Evolutionary conservation across 1,140 invertebrate genomes (phyloP).

Genomic region (Zaprionus davidi): DNA sequence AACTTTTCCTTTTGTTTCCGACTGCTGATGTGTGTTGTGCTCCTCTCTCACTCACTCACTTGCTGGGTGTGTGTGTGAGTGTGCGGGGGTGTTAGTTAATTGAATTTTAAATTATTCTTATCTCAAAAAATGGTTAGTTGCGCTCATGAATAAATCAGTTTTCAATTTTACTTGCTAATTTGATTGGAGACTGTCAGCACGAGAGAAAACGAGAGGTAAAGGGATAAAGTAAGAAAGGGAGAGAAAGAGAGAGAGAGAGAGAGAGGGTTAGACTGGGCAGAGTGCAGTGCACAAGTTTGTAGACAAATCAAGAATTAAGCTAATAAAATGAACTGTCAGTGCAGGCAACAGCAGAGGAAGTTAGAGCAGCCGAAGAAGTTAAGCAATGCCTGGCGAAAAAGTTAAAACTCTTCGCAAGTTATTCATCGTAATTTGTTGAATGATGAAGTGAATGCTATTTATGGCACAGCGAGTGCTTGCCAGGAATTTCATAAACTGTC

Average conservation of each 20-base stretch:
- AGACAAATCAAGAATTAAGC: constrained; percentile 54
- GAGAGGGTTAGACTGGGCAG: constrained; percentile 1
- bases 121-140: constrained; percentile 69
- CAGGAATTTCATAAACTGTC: constrained; percentile 28
- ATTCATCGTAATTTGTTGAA: constrained; percentile 44
- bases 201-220: not conserved
- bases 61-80: constrained; percentile 10
- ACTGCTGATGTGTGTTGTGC: constrained; percentile 27
- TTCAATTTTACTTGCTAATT: constrained; percentile 80
- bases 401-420: constrained; percentile 36
- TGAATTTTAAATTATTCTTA: constrained; percentile 78
- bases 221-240: not conserved
- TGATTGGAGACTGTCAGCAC: constrained; percentile 57
- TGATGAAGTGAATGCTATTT: constrained; percentile 23
- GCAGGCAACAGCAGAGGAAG: constrained; percentile 9
- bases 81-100: constrained; percentile 63
- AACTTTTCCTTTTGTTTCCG: constrained; percentile 38
- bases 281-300: constrained; percentile 44
- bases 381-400: constrained; percentile 44
- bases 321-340: constrained; percentile 54
- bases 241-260: not conserved
- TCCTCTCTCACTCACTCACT: not conserved
- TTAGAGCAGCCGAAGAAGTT: constrained; percentile 17
- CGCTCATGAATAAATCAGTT: constrained; percentile 79
- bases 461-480: constrained; percentile 24